Conservation (phyloP, 2,888 invertebrate species). For the Campoplex nolae region DNA sequence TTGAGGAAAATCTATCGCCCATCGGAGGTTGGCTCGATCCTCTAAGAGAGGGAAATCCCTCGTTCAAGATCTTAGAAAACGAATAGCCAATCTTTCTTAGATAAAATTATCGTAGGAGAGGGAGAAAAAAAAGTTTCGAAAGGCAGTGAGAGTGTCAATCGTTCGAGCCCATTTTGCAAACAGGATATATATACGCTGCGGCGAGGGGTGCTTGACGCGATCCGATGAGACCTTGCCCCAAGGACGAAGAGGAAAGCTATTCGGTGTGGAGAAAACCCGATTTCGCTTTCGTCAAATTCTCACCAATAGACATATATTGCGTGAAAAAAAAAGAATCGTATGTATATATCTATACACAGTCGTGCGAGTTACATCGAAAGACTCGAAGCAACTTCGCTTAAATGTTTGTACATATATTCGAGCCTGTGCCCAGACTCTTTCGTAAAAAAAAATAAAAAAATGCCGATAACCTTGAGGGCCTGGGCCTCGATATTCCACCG, state of each 20-base stretch:
- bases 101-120: neutral
- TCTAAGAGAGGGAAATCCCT: conserved; percentile 19
- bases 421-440: conserved; percentile 67
- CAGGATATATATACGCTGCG: neutral
- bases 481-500: conserved; percentile 74
- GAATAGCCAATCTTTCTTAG: conserved; percentile 11
- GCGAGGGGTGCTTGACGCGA: neutral
- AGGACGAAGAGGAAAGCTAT: conserved; percentile 67
- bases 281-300: conserved; percentile 39
- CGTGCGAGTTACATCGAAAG: neutral
- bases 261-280: conserved; percentile 54
- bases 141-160: neutral
- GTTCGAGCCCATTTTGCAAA: neutral
- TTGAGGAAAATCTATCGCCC: conserved; percentile 31
- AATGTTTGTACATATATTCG: neutral
- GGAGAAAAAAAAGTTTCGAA: conserved; percentile 19
- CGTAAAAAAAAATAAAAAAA: conserved; percentile 63
- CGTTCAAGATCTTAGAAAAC: conserved; percentile 32
- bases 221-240: conserved; percentile 34
- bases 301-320: neutral
- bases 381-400: neutral
- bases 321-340: neutral
- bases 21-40: conserved; percentile 19
- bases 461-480: conserved; percentile 80
- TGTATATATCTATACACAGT: neutral